phyloP scores from a whole-genome alignment of 2,113 vertebrate species.

The Myotis lucifugus region DNA sequence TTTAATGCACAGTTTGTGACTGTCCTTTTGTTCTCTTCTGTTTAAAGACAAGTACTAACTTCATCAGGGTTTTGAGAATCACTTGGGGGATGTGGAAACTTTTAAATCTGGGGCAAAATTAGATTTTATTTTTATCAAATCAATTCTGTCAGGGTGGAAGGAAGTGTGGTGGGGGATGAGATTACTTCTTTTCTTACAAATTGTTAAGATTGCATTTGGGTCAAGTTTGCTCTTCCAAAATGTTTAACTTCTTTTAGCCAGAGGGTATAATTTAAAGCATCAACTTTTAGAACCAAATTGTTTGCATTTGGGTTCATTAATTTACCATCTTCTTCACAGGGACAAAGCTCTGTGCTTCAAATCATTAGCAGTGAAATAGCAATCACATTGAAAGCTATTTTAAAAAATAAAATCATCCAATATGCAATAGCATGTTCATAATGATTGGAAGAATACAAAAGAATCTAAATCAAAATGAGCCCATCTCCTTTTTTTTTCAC shows the following conservation, averaged over 20 bases:
- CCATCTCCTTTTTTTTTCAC: neutral
- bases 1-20: neutral
- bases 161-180: slow-evolving; percentile 16
- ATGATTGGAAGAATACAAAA: neutral
- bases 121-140: slow-evolving; percentile 77
- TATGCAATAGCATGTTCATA: neutral
- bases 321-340: slow-evolving; percentile 45
- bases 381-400: neutral
- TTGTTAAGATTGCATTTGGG: slow-evolving; percentile 75
- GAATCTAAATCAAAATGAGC: slow-evolving; percentile 12
- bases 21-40: slow-evolving; percentile 18
- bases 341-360: slow-evolving; percentile 44
- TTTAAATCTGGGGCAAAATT: slow-evolving; percentile 77
- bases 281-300: slow-evolving; percentile 59
- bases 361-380: slow-evolving; percentile 24
- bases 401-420: neutral
- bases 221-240: slow-evolving; percentile 64
- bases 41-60: slow-evolving; percentile 64
- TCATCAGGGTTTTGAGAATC: slow-evolving; percentile 63
- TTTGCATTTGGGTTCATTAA: slow-evolving; percentile 64
- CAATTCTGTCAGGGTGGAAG: slow-evolving; percentile 58
- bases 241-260: slow-evolving; percentile 65
- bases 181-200: slow-evolving; percentile 60
- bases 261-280: slow-evolving; percentile 69
- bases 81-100: slow-evolving; percentile 61